A percentile compares a stretch with the other conserved stretches of the same genome.
Conservation (phyloP, 1,140 invertebrate species). For the Drosophila teissieri region DNA sequence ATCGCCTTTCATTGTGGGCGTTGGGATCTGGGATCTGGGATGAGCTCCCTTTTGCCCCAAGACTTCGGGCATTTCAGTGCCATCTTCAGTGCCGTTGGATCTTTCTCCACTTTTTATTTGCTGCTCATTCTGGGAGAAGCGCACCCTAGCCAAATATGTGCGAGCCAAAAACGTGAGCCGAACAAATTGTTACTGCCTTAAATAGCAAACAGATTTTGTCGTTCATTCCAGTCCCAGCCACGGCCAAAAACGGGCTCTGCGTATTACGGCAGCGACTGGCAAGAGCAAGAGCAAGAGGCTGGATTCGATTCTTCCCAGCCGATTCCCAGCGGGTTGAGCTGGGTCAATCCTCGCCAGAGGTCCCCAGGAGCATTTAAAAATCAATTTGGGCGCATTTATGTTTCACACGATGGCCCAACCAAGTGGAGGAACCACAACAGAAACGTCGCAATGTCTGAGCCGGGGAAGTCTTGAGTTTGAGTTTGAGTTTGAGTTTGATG, state of each 20-base stretch:
- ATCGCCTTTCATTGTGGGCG: conserved; percentile 60
- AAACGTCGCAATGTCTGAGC: not conserved
- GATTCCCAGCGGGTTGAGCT: conserved; percentile 63
- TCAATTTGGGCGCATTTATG: conserved; percentile 66
- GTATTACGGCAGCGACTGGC: conserved; percentile 47
- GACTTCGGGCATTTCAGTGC: not conserved
- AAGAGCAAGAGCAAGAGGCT: not conserved
- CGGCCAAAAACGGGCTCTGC: conserved; percentile 42
- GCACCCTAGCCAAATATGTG: conserved; percentile 59
- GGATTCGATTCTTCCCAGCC: conserved; percentile 34
- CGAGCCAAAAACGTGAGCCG: conserved; percentile 55
- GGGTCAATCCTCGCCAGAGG: conserved; percentile 48
- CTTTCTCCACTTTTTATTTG: not conserved
- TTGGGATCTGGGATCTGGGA: conserved; percentile 10
- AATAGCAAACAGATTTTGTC: conserved; percentile 61
- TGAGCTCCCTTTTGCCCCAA: conserved; percentile 1
- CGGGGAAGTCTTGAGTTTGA: conserved; percentile 34
- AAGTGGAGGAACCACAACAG: not conserved
- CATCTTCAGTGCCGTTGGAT: conserved; percentile 12
- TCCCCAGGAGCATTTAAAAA: conserved; percentile 58
- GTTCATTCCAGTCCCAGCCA: conserved; percentile 19
- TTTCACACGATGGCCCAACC: conserved; percentile 63
- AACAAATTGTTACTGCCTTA: conserved; percentile 72
- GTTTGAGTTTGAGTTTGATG: conserved; percentile 50
- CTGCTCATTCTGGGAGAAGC: conserved; percentile 15